Conservation (phyloP, 2,888 invertebrate species). For the Rhingia campestris region DNA sequence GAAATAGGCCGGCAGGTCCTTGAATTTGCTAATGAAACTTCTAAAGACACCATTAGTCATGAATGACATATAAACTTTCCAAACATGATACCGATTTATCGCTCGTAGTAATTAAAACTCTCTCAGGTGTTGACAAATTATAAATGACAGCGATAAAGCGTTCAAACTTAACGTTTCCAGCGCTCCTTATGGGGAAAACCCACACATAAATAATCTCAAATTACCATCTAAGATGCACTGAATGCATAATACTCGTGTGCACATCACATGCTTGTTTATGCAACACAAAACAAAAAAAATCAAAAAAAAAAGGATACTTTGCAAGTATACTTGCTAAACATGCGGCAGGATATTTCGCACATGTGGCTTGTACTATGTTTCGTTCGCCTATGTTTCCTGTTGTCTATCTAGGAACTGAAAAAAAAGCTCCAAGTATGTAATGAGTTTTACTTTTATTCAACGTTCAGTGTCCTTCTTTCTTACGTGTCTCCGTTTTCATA, state of each 20-base stretch:
- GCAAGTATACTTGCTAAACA: slow-evolving; percentile 1
- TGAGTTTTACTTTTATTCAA: slow-evolving; percentile 38
- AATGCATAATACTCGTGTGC: background rate
- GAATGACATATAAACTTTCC: too few species aligned
- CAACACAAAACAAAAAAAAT: background rate
- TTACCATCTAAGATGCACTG: slow-evolving; percentile 35
- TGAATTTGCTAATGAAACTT: too few species aligned
- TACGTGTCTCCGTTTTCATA: slow-evolving; percentile 48
- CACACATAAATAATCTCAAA: slow-evolving; percentile 33
- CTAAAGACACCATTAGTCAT: too few species aligned
- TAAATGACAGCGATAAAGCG: background rate
- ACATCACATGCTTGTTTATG: background rate
- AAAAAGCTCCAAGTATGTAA: slow-evolving; percentile 17
- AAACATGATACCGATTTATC: too few species aligned
- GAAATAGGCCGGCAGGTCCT: too few species aligned
- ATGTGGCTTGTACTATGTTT: background rate
- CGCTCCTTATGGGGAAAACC: background rate
- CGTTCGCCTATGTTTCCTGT: background rate
- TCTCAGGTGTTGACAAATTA: background rate
- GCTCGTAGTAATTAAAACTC: background rate
- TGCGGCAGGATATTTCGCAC: slow-evolving; percentile 4
- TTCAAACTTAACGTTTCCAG: background rate
- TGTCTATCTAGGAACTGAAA: background rate
- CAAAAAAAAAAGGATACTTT: slow-evolving; percentile 13
- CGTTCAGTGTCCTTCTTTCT: slow-evolving; percentile 36